Base-by-base conservation (phyloP, 2,113 vertebrate genomes). In the Corythoichthys haematopterus region DNA sequence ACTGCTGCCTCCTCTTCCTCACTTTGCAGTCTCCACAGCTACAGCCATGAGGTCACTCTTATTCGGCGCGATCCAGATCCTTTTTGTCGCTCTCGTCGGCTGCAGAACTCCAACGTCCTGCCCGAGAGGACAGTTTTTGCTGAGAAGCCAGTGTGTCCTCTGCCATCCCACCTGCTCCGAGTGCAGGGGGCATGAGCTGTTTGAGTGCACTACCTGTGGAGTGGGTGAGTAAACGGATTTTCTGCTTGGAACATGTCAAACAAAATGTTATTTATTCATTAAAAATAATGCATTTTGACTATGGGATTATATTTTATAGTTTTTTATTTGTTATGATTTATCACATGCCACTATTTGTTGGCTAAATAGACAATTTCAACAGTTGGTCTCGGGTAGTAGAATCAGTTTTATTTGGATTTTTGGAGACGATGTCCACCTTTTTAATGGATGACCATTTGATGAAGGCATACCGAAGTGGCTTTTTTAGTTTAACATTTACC, bases 81-180 rank as follows among this genome's bases (percentile, higher is more conserved):
- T 58, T 8, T 40, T 86, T 7, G 40, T 6, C 75, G 40, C 60
- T 46, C 43, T 46, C 38, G 68, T 72, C 20, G 70, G 58, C 37
- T 80, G 84, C 37, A 85, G 76, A 65, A 63, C 85, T 2, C 65
- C 80, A 37, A 64, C 85, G 45, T 56, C 66, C 10, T 91, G 91
- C 78, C 81, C 87, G 56, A 90, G 81, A 9, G 87, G 90, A 20
- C 90, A 91, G 76, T 92, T 90, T 57, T 1, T 80, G 51, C 76
- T 91, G 62, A 91, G 89, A 70, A 87, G 40, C 65, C 90, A 90
- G 83, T 91, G 90, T 51, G 88, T 92, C 72, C 79, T 87, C 67
- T 92, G 90, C 64, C 90, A 92, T 68, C 86, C 87, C 75, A 90
- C 86, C 88, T 92, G 91, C 79, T 70, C 87, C 2, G 88, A 92